Conservation (phyloP, 2,113 vertebrate genomes). For the Nothoprocta pentlandii region DNA sequence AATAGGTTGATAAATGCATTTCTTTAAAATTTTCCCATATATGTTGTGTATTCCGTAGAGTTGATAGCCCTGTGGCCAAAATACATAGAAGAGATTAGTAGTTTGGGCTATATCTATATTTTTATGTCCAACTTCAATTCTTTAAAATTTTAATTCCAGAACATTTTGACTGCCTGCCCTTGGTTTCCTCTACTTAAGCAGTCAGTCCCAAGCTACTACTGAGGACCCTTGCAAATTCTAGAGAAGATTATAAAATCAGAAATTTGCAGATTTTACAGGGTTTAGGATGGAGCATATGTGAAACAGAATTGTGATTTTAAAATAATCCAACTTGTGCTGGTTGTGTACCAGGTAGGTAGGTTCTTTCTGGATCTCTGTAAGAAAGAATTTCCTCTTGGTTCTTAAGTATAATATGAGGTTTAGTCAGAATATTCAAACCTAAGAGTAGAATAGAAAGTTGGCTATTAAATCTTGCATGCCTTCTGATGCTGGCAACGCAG, state of each 20-base stretch:
- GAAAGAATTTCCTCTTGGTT: too few relatives aligned
- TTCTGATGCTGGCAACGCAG: too few relatives aligned
- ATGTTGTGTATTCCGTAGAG: background rate
- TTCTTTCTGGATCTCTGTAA: too few relatives aligned
- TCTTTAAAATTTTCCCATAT: background rate
- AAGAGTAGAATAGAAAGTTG: too few relatives aligned
- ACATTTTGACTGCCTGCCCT: background rate
- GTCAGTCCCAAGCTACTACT: background rate
- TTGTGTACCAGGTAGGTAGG: too few relatives aligned
- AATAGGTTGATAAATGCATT: background rate
- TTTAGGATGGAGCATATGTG: background rate
- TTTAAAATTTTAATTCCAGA: background rate
- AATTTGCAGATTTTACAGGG: background rate
- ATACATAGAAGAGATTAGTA: background rate
- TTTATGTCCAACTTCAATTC: background rate
- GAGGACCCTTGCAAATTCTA: background rate
- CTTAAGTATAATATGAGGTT: too few relatives aligned
- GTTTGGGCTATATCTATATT: background rate
- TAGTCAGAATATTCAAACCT: too few relatives aligned
- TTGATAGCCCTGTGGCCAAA: background rate
- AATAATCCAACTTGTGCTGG: background rate
- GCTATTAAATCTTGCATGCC: too few relatives aligned
- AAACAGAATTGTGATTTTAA: slow-evolving; percentile 3
- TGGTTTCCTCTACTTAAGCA: background rate
- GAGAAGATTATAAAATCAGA: background rate